Conservation (phyloP, 2,797 vertebrate species). For the Chloroceryle inda region DNA sequence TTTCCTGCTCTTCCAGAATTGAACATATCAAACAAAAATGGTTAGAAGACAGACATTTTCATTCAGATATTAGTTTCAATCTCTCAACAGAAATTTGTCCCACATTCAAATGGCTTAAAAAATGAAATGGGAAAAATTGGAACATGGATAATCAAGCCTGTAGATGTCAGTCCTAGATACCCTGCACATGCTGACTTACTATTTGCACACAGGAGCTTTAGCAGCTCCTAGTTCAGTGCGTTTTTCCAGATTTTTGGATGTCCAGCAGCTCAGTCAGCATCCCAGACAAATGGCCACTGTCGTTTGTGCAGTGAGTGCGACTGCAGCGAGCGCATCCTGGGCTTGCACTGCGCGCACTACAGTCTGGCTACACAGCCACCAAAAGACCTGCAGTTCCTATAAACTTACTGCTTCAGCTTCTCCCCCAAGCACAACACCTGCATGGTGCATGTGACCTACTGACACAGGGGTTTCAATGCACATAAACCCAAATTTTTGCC, state of each 20-base stretch:
- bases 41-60: not conserved
- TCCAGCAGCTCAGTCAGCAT: not conserved
- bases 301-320: not conserved
- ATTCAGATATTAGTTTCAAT: not conserved
- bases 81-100: not conserved
- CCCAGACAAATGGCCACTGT: not conserved
- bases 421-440: accelerated
- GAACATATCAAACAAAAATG: not conserved
- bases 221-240: not conserved
- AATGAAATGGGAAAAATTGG: not conserved
- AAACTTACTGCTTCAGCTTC: not conserved
- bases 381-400: not conserved
- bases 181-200: not conserved
- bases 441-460: not conserved
- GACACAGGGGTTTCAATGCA: not conserved
- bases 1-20: not conserved
- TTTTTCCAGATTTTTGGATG: not conserved
- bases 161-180: not conserved
- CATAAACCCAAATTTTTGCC: not conserved
- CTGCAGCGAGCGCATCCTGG: not conserved
- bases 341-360: accelerated
- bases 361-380: not conserved
- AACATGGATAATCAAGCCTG: not conserved
- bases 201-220: not conserved
- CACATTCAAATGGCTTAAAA: not conserved